These are phyloP conservation scores for Gisinianus flammeolus DNA, from an alignment of 2,888 invertebrate species.

Conservation along the genomic window DNA sequence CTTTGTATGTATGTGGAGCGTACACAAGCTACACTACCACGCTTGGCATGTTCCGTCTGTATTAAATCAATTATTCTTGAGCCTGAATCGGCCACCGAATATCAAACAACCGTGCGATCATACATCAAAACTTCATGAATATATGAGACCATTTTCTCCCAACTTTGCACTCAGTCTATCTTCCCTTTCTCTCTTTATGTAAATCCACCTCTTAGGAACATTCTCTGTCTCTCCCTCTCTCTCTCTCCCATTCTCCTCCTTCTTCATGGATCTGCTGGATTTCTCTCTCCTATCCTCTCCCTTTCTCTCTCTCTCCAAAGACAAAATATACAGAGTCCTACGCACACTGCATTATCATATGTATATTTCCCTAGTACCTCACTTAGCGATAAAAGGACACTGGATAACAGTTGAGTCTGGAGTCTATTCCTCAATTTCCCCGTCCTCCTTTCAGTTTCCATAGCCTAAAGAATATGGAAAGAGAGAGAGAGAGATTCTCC, in stretches of 20 bases:
- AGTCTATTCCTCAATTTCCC: conserved; percentile 28
- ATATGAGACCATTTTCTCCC: conserved; percentile 36
- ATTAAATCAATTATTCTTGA: conserved; percentile 49
- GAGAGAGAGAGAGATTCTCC: neutral
- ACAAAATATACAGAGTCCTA: too few relatives aligned
- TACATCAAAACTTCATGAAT: conserved; percentile 43
- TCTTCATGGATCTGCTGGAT: neutral
- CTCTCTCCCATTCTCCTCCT: neutral
- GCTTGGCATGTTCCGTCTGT: conserved; percentile 38
- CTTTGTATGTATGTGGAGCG: neutral
- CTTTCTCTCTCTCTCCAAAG: too few relatives aligned
- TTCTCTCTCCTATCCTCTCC: too few relatives aligned
- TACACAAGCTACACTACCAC: conserved; percentile 30
- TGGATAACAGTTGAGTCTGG: conserved; percentile 12
- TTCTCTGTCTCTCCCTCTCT: conserved; percentile 5
- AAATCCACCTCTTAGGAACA: neutral
- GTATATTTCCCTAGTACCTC: neutral
- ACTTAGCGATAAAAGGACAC: conserved; percentile 30
- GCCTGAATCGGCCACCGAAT: conserved; percentile 44
- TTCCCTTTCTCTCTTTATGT: conserved; percentile 13
- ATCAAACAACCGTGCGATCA: conserved; percentile 40
- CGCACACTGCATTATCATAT: neutral
- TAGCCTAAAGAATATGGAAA: neutral
- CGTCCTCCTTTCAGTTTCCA: neutral
- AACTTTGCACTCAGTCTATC: conserved; percentile 34